A percentile compares a stretch with the other conserved stretches of the same genome.
These are phyloP conservation scores for Catocala nupta DNA, from an alignment of 2,888 invertebrate species.

Conservation along the genomic window DNA sequence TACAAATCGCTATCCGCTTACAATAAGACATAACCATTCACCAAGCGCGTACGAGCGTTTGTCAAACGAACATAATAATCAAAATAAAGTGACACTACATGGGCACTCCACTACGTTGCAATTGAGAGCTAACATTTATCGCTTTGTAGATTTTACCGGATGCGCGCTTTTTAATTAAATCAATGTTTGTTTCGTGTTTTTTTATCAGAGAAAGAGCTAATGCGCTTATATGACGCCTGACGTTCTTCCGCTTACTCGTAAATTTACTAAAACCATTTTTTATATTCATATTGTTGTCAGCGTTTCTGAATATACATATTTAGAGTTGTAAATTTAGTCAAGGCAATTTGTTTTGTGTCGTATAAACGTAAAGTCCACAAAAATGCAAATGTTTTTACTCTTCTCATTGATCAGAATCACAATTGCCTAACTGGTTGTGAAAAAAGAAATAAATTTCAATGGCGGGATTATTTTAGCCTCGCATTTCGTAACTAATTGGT, in stretches of 20 bases:
- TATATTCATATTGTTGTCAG: too few species aligned
- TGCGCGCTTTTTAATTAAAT: conserved; percentile 40
- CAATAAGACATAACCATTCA: not conserved
- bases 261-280: too few species aligned
- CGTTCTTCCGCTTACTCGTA: not conserved
- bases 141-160: conserved; percentile 9
- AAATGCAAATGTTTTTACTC: conserved; percentile 8
- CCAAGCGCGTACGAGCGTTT: conserved; percentile 9
- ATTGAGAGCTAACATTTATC: conserved; percentile 3
- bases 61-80: conserved; percentile 22
- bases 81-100: conserved; percentile 27
- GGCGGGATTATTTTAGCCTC: conserved; percentile 41
- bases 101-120: not conserved
- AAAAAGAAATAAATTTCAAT: conserved; percentile 32
- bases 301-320: too few species aligned
- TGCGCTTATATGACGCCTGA: conserved; percentile 11
- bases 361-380: conserved; percentile 11
- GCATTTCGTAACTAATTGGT: conserved; percentile 57
- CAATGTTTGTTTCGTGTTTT: conserved; percentile 19
- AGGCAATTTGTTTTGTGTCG: conserved; percentile 14
- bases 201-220: not conserved
- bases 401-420: conserved; percentile 13
- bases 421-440: conserved; percentile 25
- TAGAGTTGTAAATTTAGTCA: conserved; percentile 11
- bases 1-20: conserved; percentile 1